A percentile compares a stretch with the other conserved stretches of the same genome.
Evolutionary conservation across 2,113 vertebrate species (phyloP).

Genomic region (Pseudopodoces humilis): DNA sequence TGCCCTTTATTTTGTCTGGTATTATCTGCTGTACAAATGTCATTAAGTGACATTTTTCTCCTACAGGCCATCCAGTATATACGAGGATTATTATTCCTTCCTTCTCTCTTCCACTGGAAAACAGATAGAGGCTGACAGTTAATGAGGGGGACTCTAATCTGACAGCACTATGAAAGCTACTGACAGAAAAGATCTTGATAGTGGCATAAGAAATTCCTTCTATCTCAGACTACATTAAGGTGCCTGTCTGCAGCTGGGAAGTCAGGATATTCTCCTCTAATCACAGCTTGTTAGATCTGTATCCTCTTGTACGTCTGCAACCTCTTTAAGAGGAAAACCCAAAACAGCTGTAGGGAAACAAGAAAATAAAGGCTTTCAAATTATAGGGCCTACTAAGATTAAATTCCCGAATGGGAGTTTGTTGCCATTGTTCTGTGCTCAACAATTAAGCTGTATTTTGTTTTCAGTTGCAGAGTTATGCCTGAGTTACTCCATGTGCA

Average conservation of each 20-base stretch:
- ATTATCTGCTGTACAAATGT: slow-evolving; percentile 53
- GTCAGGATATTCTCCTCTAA: neutral
- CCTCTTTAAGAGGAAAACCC: neutral
- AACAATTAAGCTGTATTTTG: neutral
- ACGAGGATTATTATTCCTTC: slow-evolving; percentile 9
- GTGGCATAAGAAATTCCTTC: slow-evolving; percentile 35
- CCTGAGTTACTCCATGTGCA: neutral
- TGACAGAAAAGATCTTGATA: slow-evolving; percentile 40
- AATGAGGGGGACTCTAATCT: slow-evolving; percentile 54
- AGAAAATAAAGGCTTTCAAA: neutral
- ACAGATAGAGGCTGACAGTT: slow-evolving; percentile 42
- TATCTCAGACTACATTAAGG: slow-evolving; percentile 17
- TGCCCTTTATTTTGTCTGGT: slow-evolving; percentile 37
- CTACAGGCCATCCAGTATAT: slow-evolving; percentile 29
- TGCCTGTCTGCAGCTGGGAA: neutral
- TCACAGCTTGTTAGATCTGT: neutral
- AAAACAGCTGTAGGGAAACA: neutral
- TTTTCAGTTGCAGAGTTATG: neutral
- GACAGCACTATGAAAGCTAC: slow-evolving; percentile 51
- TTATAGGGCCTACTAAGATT: neutral
- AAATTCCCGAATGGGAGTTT: neutral
- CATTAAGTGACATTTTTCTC: slow-evolving; percentile 63
- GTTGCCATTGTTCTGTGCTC: neutral
- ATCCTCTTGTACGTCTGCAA: neutral
- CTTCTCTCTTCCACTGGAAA: slow-evolving; percentile 19